Conservation (phyloP, 2,113 vertebrate species). For the Mixornis gularis region DNA sequence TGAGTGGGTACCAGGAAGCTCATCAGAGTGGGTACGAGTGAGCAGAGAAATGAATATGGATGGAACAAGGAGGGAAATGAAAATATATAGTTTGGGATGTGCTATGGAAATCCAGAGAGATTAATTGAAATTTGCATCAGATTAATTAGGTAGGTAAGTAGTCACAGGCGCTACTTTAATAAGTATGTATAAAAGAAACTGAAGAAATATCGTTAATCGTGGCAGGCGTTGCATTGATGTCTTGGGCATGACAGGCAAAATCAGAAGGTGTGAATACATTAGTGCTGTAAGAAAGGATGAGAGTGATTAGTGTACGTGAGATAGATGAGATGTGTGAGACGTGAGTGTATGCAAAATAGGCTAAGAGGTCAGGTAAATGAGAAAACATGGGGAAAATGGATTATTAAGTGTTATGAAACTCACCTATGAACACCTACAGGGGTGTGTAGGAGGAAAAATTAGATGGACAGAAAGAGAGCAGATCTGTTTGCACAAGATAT, state of each 20-base stretch:
- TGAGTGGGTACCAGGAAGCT: slow-evolving; percentile 36
- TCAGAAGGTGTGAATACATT: neutral
- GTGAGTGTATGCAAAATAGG: neutral
- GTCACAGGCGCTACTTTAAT: neutral
- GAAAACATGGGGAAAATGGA: neutral
- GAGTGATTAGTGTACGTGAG: neutral
- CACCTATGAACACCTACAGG: neutral
- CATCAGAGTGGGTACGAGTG: neutral
- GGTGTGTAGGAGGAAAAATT: neutral
- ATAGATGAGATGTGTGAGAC: neutral
- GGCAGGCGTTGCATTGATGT: neutral
- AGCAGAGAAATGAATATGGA: slow-evolving; percentile 22
- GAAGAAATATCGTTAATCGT: neutral
- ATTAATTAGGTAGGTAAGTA: slow-evolving; percentile 10
- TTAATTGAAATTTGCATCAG: slow-evolving; percentile 51
- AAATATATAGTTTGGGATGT: neutral
- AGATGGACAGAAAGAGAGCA: neutral
- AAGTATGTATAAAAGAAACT: neutral
- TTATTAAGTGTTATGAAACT: slow-evolving; percentile 8
- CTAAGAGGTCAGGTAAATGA: slow-evolving; percentile 23
- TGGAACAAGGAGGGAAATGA: neutral
- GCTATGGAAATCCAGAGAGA: slow-evolving; percentile 33
- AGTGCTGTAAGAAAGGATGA: neutral
- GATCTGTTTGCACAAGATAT: slow-evolving; percentile 6
- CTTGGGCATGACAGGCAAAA: neutral